Evolutionary conservation across 1,140 invertebrate genomes (phyloP), one percentile per base, ranked within the genome.

Genomic region (Physella acuta): DNA sequence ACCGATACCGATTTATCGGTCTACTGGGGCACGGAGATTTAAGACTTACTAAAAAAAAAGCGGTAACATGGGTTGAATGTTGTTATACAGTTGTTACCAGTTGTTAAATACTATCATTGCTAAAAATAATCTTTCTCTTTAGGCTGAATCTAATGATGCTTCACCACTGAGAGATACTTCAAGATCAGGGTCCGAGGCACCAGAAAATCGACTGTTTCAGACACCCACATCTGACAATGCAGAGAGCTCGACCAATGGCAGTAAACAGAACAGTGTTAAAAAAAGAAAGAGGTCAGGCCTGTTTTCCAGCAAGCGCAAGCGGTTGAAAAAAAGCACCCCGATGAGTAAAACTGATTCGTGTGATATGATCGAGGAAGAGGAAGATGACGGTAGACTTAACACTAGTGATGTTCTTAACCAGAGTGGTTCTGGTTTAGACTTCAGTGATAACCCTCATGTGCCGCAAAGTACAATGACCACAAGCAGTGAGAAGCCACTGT

Each of bases 141-240:
- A 68, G 65, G 65, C 65, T 44, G 65, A 68, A 24, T 68, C 65
- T 17, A 59, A 58, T 26, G 65, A 68, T 17, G 53, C 53, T 2
- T 68, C 65, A 4, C 65, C 65, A 2, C 1, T 59, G 4, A 58
- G 65, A 26, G 53, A 58, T 26, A 28, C 14, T 16, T 24, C 52
- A 31, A 36, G 36, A 24, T 37, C 63, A 3, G 49, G 28, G 4
- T 53, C 63, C 3, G 63, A 66, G 26, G 28, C 63, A 24, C 44
- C 44, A 53, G 49, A 65, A 31, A 33, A 17, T 26, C 4, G 20
- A 28, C 3, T 1, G 2, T 28, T 20, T 30, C 1, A 28, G 2
- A 5, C 44, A 17, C 17, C 17, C 1, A n/a, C 28, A 26, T 53
- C 3, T 36, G 31, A 5, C 58, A 60, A 36, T 33, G 20, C 58